Base-by-base conservation (phyloP, 2,888 invertebrate species). In the Adelognathus sp. region DNA sequence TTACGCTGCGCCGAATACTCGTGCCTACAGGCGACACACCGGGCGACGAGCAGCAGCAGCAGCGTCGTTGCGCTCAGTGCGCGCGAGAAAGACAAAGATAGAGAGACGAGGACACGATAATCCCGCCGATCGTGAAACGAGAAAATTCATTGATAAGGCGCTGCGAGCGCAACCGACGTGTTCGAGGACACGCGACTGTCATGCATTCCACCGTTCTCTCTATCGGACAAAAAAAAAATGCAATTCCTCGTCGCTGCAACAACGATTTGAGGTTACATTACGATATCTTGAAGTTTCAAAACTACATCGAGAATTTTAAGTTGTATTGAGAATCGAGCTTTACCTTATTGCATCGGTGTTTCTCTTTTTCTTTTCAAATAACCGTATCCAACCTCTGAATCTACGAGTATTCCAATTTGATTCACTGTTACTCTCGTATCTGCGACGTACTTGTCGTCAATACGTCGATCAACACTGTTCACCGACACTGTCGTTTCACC, bases 81-180 rank as follows among this genome's bases (percentile, higher is more conserved):
- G 44, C 5, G 9, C 3, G 5, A 4, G 24, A 50, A 21, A 4
- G 24, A 24, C 21, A 50, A 24, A 50, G 46, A 50, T 4, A 50
- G 46, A 18, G 46, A 18, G 21, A 24, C 24, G n/a, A n/a, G n/a
- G 61, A 41, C 27, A 27, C 27, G n/a, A 27, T 44, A 16, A 31
- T 39, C 31, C 60, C 29, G 39, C 50, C n/a, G 50, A 50, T 31
- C 33, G 2, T 31, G 18, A 27, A 29, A 46, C 69, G 39, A 33
- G 44, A 24, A 9, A 29, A 36, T 60, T 31, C 44, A 39, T 21
- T 27, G 33, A 70, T 50, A 82, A 72, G 82, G 83, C 81, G 83
- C 84, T 82, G 73, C 73, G 64, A 82, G 80, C 83, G 79, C 69
- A 73, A 81, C 72, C 82, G 81, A 85, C 83, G 80, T 86, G 82